These are phyloP conservation scores for Zoanthus solanderi DNA, from an alignment of 92 coral and sea anemone species.

Conservation along the genomic window DNA sequence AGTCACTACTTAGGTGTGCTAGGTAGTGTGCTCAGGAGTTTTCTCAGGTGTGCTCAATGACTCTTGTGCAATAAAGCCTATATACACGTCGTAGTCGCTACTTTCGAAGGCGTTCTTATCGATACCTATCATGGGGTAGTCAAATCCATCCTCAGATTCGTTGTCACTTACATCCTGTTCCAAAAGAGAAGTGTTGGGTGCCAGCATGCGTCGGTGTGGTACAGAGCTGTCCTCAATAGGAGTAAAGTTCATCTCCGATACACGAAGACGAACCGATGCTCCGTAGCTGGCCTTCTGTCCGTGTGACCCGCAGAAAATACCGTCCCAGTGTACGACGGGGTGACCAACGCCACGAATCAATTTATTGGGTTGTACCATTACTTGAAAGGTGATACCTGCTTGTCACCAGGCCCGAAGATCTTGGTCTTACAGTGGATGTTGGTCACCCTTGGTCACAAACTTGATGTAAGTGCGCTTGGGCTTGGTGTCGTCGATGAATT, in stretches of 20 bases:
- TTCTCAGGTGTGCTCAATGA: no score
- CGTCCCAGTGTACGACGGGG: conserved; percentile 31
- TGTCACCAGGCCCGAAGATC: conserved; percentile 27
- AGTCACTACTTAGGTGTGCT: no score
- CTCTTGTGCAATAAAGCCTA: no score
- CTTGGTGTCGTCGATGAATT: conserved; percentile 1
- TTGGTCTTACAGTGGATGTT: conserved; percentile 10
- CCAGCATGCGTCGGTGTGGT: conserved; percentile 4
- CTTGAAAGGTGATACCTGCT: conserved; percentile 14
- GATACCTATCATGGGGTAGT: conserved; percentile 1
- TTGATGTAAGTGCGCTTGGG: conserved; percentile 26
- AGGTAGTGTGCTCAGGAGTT: not conserved
- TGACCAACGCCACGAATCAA: conserved; percentile 23
- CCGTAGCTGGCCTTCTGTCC: conserved; percentile 36
- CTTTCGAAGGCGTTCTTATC: conserved; percentile 4
- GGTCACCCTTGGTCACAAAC: not conserved
- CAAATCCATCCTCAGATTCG: not conserved
- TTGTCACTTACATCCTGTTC: conserved; percentile 26
- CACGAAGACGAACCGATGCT: conserved; percentile 36
- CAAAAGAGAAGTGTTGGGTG: conserved; percentile 22
- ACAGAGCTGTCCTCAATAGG: conserved; percentile 10
- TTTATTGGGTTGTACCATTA: conserved; percentile 17
- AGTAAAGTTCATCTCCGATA: conserved; percentile 29
- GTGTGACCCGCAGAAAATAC: conserved; percentile 33
- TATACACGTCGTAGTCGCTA: no score